Percentiles rank a stretch among this genome's conserved stretches.
Evolutionary conservation across 2,888 invertebrate species (phyloP).

Genomic region (Dione vanillae): DNA sequence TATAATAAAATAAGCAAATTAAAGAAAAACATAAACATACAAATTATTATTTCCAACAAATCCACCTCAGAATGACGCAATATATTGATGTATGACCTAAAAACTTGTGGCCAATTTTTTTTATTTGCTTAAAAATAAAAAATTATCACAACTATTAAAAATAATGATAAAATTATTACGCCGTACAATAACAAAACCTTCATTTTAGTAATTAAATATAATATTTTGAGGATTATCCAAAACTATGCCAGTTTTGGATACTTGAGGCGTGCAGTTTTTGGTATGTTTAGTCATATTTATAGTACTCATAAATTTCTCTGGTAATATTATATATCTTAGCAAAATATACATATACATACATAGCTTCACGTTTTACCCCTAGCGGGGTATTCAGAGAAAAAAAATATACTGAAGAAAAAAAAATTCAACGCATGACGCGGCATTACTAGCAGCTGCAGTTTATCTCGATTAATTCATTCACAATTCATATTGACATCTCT

Average conservation of each 20-base stretch:
- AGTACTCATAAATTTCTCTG: too few species aligned
- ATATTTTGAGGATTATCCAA: neutral
- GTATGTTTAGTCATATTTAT: neutral
- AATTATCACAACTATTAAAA: neutral
- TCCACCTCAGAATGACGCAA: constrained; percentile 5
- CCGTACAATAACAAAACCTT: too few species aligned
- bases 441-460: neutral
- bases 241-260: neutral
- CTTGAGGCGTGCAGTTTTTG: neutral
- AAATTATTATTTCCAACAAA: constrained; percentile 11
- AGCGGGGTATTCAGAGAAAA: neutral
- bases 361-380: too few species aligned
- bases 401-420: too few species aligned
- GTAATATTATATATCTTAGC: too few species aligned
- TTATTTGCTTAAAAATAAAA: neutral
- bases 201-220: too few species aligned
- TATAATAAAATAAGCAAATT: too few species aligned
- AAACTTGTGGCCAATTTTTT: neutral
- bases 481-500: neutral
- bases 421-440: too few species aligned
- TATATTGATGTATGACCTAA: constrained; percentile 12
- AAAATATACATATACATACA: too few species aligned
- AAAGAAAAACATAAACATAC: neutral
- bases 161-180: too few species aligned
- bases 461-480: neutral